These are phyloP conservation scores for Lasaia peninsularis DNA, from an alignment of 1,140 invertebrate species.

Conservation along the genomic window DNA sequence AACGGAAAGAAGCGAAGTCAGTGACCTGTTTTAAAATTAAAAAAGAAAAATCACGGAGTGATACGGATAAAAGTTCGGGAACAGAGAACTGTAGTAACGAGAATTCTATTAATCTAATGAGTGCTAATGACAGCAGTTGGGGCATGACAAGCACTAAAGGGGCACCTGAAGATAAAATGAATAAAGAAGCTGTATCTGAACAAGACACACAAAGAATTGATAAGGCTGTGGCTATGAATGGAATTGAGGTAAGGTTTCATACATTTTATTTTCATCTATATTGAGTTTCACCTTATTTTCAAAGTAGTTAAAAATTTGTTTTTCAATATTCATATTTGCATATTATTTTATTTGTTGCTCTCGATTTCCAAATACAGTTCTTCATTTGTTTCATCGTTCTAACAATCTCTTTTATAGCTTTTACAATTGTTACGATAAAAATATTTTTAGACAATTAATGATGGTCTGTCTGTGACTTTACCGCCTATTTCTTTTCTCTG, in stretches of 20 bases:
- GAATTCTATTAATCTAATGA: conserved; percentile 60
- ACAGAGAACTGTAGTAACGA: conserved; percentile 63
- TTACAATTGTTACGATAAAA: too few species aligned
- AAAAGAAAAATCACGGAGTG: conserved; percentile 57
- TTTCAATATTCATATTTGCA: too few species aligned
- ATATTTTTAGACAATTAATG: too few species aligned
- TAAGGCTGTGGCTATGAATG: conserved; percentile 40
- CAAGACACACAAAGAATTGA: conserved; percentile 42
- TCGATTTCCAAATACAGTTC: too few species aligned
- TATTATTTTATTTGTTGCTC: too few species aligned
- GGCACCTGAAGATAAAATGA: conserved; percentile 53
- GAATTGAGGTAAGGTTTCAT: conserved; percentile 45
- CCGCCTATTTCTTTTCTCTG: too few species aligned
- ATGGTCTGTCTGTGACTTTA: too few species aligned
- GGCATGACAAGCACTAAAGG: conserved; percentile 50
- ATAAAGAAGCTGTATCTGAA: conserved; percentile 38
- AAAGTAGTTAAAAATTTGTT: too few species aligned
- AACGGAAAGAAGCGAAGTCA: conserved; percentile 50
- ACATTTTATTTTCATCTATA: conserved; percentile 9
- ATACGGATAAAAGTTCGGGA: conserved; percentile 50
- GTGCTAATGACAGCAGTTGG: conserved; percentile 56
- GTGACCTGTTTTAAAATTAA: conserved; percentile 72
- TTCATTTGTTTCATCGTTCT: too few species aligned
- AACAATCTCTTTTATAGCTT: too few species aligned
- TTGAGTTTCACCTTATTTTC: too few species aligned